phyloP scores from a whole-genome alignment of 2,888 invertebrate species.

The Diarsia rubi region DNA sequence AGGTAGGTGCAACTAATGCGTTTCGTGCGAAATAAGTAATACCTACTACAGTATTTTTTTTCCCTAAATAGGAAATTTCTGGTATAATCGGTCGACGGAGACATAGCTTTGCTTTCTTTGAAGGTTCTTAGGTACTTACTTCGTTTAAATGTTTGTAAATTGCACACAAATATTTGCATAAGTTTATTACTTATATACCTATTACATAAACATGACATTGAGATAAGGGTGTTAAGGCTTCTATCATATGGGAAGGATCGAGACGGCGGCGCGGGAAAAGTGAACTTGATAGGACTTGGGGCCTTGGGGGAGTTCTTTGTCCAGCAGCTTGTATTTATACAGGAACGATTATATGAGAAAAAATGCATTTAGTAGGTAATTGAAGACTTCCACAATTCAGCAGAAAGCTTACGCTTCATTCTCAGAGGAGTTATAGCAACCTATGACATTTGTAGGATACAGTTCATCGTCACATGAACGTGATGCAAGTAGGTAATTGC shows the following conservation, averaged over 20 bases:
- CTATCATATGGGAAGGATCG: not conserved
- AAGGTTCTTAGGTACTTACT: no score
- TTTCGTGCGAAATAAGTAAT: slow-evolving; percentile 5
- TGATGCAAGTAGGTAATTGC: slow-evolving; percentile 68
- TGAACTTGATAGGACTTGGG: not conserved
- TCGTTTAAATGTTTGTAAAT: no score
- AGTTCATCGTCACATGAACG: slow-evolving; percentile 62
- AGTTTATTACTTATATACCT: no score
- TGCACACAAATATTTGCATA: no score
- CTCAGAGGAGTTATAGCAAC: not conserved
- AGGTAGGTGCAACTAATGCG: not conserved
- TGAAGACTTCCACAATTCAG: not conserved
- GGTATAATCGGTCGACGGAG: not conserved
- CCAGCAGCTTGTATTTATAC: not conserved
- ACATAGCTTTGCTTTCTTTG: no score
- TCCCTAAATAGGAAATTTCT: not conserved
- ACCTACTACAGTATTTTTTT: no score
- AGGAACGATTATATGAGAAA: not conserved
- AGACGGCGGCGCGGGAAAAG: not conserved
- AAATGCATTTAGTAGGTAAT: not conserved
- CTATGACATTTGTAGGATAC: not conserved
- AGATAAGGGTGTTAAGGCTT: not conserved
- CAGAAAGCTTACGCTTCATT: not conserved
- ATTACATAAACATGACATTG: no score
- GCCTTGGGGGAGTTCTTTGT: not conserved